Base-by-base conservation (phyloP, 2,113 vertebrate genomes). In the Romanogobio albipinnatus region DNA sequence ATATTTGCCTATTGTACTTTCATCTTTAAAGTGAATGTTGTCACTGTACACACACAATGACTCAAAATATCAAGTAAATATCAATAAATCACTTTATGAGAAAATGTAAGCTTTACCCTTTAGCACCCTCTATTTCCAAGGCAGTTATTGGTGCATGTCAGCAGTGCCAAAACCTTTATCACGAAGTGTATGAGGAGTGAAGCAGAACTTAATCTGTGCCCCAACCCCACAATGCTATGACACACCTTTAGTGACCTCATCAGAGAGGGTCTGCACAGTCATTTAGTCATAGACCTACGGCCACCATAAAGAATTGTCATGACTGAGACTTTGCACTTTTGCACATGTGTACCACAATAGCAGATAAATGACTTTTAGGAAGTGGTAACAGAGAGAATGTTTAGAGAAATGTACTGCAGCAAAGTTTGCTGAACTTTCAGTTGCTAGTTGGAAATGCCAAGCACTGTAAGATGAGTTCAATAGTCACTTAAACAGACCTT, bases 161-260 rank as follows among this genome's bases (percentile, higher is more conserved):
- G 53, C 51, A 62, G 29, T 74, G 43, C 9, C 58, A 59, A n/a
- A 45, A 56, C 17, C 58, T 73, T 79, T 80, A 22, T 83, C 45
- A 84, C 39, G 24, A 81, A 86, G 24, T 7, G 14, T 4, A 26
- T 7, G 15, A 15, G 29, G 66, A 79, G 33, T 73, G 76, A 66
- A 84, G 82, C 64, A 75, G 29, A 77, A 26, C 84, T 89, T 76
- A 83, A 82, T 84, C 78, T 53, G 29, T 0, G 22, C n/a, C 64
- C 22, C 56, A 85, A 91, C 88, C 88, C 89, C 74, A 81, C 64
- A 82, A 87, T 22, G 7, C 84, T 19, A 87, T 49, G 84, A 89
- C 89, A 86, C 84, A 82, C 86, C 86, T 86, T 86, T 87, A 80
- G 78, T 89, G 89, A 87, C 84, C 76, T 85, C 77, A 86, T 88